These are phyloP conservation scores for Zosterops lateralis DNA, from an alignment of 2,113 vertebrate genomes.

Conservation along the genomic window DNA sequence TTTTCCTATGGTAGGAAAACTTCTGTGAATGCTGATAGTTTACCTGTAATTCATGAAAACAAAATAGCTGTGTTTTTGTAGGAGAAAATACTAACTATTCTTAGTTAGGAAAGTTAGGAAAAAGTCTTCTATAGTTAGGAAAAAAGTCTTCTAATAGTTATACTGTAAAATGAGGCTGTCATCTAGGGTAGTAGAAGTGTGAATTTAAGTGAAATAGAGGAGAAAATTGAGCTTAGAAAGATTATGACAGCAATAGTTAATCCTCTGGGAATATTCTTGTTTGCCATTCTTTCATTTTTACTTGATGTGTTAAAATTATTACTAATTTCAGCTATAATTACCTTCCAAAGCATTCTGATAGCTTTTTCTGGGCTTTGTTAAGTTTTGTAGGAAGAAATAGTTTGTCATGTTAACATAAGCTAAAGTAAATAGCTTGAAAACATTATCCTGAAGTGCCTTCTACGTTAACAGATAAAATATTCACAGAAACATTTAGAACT, in stretches of 20 bases:
- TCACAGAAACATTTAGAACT: not conserved
- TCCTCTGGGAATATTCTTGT: not conserved
- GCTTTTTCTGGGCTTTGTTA: not conserved
- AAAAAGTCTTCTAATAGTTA: not conserved
- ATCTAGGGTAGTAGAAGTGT: not conserved
- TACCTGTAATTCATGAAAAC: not conserved
- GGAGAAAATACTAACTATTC: not conserved
- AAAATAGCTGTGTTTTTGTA: not conserved
- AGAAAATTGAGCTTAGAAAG: not conserved
- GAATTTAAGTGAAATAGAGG: slow-evolving; percentile 1
- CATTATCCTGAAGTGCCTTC: not conserved
- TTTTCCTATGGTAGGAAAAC: not conserved
- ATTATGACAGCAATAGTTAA: not conserved
- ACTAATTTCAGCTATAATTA: slow-evolving; percentile 12
- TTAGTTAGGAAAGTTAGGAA: no score
- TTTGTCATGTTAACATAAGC: not conserved
- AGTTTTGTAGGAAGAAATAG: not conserved
- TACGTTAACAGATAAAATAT: not conserved
- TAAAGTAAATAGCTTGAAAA: slow-evolving; percentile 31
- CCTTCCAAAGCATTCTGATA: not conserved
- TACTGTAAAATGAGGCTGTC: not conserved
- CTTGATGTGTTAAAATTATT: slow-evolving; percentile 15
- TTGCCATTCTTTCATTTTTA: slow-evolving; percentile 26
- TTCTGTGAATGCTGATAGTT: not conserved
- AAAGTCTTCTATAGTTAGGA: no score